phyloP scores from a whole-genome alignment of 2,113 vertebrate genomes.

The Martes martes region DNA sequence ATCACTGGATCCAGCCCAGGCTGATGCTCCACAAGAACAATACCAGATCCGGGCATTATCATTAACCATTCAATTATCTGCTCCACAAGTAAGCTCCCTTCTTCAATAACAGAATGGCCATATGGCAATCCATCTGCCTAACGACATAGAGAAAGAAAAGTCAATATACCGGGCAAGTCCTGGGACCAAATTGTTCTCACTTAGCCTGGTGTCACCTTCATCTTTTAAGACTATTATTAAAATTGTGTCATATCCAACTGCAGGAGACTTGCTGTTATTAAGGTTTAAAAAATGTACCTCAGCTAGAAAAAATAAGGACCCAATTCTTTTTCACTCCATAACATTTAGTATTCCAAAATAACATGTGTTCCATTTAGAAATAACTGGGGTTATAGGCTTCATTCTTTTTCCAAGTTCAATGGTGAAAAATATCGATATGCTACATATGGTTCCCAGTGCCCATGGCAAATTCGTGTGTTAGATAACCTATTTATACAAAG shows the following conservation, averaged over 20 bases:
- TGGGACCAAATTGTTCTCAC: neutral
- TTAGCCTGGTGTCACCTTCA: neutral
- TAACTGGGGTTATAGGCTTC: neutral
- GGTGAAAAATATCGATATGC: neutral
- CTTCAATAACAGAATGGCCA: neutral
- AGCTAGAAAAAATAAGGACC: neutral
- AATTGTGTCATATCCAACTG: neutral
- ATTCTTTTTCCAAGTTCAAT: neutral
- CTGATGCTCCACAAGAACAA: neutral
- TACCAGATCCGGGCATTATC: neutral
- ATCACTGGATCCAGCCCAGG: neutral
- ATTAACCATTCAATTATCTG: neutral
- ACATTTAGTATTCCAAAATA: neutral
- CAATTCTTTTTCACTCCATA: neutral
- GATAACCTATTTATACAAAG: neutral
- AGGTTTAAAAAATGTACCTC: neutral
- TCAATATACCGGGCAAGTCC: neutral
- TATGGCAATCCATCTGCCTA: fast-evolving
- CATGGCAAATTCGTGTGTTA: neutral
- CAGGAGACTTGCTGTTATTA: neutral
- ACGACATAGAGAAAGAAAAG: neutral
- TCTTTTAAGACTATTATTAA: neutral
- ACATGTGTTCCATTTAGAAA: neutral
- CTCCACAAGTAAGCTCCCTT: neutral
- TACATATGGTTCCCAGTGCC: neutral